Base-by-base conservation (phyloP, 92 coral and sea anemone genomes). In the Isaurus tuberculatus region DNA sequence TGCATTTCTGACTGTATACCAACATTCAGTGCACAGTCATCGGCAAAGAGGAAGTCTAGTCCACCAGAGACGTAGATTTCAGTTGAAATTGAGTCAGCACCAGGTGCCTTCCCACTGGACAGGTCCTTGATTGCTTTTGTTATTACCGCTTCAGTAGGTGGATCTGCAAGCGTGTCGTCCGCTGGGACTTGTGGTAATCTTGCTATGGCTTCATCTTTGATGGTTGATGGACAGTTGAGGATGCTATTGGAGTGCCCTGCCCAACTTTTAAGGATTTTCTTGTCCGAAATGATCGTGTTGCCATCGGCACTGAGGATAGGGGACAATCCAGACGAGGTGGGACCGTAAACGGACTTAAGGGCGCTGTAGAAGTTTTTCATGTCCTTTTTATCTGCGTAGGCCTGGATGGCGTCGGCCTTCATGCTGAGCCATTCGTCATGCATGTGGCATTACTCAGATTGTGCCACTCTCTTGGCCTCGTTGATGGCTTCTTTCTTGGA, bases 341-440 rank as follows among this genome's bases (percentile, higher is more conserved):
- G 78, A 26, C 60, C 58, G 20, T 71, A 71, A 27, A 71, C 60
- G 26, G 46, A 43, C 27, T 70, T 70, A 11, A 70, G 5, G 33
- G 75, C 17, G n/a, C 20, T 37, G 60, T 83, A 75, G 46, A 34
- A 43, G n/a, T 53, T 8, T 55, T 75, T 34, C 60, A 75, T 26
- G 77, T n/a, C 55, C 72, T 44, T 53, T 23, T 48, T 73, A 42
- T 83, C 88, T 26, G 91, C 75, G 34, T 61, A 77, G 37, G 55
- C 64, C 69, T 84, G 65, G 72, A 72, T 83, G 32, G 33, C 19
- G 37, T 70, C 77, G 14, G n/a, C 83, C 30, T 81, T 7, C 28
- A 16, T 19, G 9, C 75, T 29, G 44, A 61, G 25, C 77, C 64
- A 72, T 15, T n/a, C 19, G 11, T 44, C 79, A 20, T 71, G 83